Conservation (phyloP, 2,888 invertebrate species). For the Ischnus inquisitorius region DNA sequence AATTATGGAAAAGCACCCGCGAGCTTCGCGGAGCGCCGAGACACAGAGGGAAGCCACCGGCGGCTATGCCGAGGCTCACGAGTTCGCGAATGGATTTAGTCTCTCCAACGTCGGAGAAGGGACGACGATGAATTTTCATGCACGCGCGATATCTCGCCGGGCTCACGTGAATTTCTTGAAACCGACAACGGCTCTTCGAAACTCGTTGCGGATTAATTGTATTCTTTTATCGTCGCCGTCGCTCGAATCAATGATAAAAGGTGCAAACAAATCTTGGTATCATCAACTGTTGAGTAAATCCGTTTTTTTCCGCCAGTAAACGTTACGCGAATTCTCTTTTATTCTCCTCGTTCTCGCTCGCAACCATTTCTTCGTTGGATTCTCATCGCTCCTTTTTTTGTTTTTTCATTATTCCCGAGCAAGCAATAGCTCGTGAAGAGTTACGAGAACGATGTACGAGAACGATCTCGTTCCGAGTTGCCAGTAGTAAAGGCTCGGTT, state of each 20-base stretch:
- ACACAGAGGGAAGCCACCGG: background rate
- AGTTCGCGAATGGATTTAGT: background rate
- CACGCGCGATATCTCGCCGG: background rate
- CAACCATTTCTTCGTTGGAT: constrained; percentile 36
- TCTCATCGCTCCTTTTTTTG: constrained; percentile 16
- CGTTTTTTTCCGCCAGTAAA: constrained; percentile 1
- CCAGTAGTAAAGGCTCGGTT: constrained; percentile 41
- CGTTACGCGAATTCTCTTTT: constrained; percentile 10
- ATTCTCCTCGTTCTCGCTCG: constrained; percentile 10
- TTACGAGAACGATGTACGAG: constrained; percentile 40
- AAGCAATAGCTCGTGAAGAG: constrained; percentile 64
- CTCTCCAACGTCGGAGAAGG: background rate
- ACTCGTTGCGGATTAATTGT: background rate
- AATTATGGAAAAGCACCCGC: constrained; percentile 56
- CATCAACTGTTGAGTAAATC: background rate
- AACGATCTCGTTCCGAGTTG: constrained; percentile 38
- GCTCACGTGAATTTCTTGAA: background rate
- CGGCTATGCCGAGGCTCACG: background rate
- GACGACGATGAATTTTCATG: background rate
- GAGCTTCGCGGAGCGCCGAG: constrained; percentile 4
- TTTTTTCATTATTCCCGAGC: constrained; percentile 49
- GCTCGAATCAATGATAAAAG: too few species aligned
- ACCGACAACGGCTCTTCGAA: background rate
- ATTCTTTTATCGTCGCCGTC: too few species aligned
- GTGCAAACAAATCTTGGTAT: background rate